A percentile compares a stretch with the other conserved stretches of the same genome.
phyloP scores from a whole-genome alignment of 2,113 vertebrate genomes.

The Paramisgurnus dabryanus region DNA sequence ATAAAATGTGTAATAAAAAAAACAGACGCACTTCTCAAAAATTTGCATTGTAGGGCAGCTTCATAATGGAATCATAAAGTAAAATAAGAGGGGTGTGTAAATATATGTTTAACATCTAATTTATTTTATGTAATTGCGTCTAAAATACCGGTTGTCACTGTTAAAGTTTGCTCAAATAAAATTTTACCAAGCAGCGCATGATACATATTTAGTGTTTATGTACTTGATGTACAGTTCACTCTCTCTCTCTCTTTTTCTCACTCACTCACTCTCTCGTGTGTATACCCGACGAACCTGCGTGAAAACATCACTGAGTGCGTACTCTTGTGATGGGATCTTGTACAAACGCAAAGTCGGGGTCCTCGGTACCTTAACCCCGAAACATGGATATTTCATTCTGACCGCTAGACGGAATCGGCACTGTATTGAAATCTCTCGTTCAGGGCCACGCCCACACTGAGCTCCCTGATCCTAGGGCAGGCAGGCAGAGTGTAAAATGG shows the following conservation, averaged over 20 bases:
- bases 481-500: slow-evolving; percentile 93
- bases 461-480: slow-evolving; percentile 72
- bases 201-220: neutral
- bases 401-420: slow-evolving; percentile 66
- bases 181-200: neutral
- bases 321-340: slow-evolving; percentile 56
- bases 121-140: neutral
- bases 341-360: slow-evolving; percentile 76
- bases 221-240: slow-evolving; percentile 5
- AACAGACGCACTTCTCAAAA: too few species aligned
- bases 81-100: too few species aligned
- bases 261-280: slow-evolving; percentile 63
- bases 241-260: slow-evolving; percentile 56
- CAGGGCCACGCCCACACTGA: slow-evolving; percentile 81
- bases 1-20: too few species aligned
- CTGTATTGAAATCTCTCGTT: slow-evolving; percentile 77
- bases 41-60: neutral
- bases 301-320: slow-evolving; percentile 58
- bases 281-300: slow-evolving; percentile 73
- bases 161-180: neutral
- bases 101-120: too few species aligned
- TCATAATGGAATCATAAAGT: neutral
- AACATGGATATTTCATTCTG: slow-evolving; percentile 72
- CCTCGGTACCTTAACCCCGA: slow-evolving; percentile 68
- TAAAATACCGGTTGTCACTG: neutral